Evolutionary conservation across 2,888 invertebrate genomes (phyloP).

Genomic region (Hypsopygia costalis): DNA sequence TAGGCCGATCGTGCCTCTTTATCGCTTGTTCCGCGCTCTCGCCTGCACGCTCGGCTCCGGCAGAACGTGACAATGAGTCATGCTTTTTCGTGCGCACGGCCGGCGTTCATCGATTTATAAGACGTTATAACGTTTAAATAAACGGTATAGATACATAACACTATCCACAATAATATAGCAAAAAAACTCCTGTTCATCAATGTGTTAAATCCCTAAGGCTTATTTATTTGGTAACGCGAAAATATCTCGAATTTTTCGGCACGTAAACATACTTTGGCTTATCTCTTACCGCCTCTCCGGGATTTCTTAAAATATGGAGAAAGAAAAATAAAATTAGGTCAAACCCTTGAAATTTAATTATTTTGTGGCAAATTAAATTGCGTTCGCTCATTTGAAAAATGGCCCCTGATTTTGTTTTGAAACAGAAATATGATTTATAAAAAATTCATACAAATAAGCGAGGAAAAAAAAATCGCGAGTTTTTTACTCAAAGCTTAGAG

Average conservation of each 20-base stretch:
- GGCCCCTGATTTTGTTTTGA: not conserved
- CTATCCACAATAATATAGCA: too few species aligned
- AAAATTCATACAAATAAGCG: not conserved
- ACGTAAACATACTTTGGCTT: constrained; percentile 3
- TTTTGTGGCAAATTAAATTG: constrained; percentile 18
- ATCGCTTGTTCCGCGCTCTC: too few species aligned
- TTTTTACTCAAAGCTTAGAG: too few species aligned
- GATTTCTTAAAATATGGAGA: constrained; percentile 14
- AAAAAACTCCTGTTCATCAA: too few species aligned
- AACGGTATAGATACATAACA: too few species aligned
- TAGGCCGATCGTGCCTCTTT: too few species aligned
- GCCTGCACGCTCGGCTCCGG: too few species aligned
- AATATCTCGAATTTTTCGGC: constrained; percentile 2
- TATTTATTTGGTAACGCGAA: not conserved
- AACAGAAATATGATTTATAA: not conserved
- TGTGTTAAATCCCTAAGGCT: too few species aligned
- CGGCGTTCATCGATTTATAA: too few species aligned
- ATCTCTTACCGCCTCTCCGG: constrained; percentile 6
- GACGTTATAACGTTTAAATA: too few species aligned
- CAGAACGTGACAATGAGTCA: too few species aligned
- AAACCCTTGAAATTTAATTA: constrained; percentile 19
- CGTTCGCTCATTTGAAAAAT: constrained; percentile 10
- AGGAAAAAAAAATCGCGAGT: not conserved
- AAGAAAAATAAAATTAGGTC: constrained; percentile 13
- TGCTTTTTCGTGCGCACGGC: too few species aligned